These are phyloP conservation scores for Dasyprocta punctata DNA, from an alignment of 2,113 vertebrate genomes.

Conservation along the genomic window DNA sequence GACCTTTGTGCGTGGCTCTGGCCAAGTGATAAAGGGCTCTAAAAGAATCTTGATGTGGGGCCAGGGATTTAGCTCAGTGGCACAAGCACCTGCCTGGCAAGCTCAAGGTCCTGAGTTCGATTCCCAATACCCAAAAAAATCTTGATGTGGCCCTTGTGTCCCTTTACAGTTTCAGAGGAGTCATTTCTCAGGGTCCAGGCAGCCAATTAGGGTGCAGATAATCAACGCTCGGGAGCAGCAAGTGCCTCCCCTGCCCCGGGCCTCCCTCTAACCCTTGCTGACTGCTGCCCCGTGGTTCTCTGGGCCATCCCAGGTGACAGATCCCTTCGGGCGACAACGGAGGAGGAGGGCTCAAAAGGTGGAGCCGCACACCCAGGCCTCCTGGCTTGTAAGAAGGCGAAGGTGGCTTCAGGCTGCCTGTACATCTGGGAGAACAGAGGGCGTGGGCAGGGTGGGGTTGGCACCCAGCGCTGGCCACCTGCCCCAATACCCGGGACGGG, in stretches of 20 bases:
- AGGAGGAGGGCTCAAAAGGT: background rate
- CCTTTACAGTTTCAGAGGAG: background rate
- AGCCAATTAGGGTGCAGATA: background rate
- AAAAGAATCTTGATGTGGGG: too few relatives aligned
- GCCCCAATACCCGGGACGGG: accelerated
- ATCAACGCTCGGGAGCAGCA: accelerated
- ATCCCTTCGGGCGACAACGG: too few relatives aligned
- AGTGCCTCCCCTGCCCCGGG: accelerated
- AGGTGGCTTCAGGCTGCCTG: accelerated
- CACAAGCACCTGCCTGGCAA: too few relatives aligned
- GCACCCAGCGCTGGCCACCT: background rate
- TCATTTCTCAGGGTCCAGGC: accelerated
- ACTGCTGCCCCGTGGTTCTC: background rate
- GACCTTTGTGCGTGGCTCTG: accelerated
- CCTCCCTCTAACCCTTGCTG: accelerated
- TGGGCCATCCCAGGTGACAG: too few relatives aligned
- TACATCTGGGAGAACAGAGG: background rate
- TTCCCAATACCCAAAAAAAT: too few relatives aligned
- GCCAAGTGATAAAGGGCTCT: accelerated
- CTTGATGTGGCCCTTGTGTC: background rate
- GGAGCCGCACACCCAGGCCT: accelerated
- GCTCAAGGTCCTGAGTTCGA: too few relatives aligned
- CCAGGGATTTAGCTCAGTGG: too few relatives aligned
- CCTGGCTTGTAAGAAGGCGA: background rate
- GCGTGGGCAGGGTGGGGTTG: accelerated